A percentile compares a stretch with the other conserved stretches of the same genome.
phyloP scores from a whole-genome alignment of 2,113 vertebrate genomes.

The Hemiscyllium ocellatum region DNA sequence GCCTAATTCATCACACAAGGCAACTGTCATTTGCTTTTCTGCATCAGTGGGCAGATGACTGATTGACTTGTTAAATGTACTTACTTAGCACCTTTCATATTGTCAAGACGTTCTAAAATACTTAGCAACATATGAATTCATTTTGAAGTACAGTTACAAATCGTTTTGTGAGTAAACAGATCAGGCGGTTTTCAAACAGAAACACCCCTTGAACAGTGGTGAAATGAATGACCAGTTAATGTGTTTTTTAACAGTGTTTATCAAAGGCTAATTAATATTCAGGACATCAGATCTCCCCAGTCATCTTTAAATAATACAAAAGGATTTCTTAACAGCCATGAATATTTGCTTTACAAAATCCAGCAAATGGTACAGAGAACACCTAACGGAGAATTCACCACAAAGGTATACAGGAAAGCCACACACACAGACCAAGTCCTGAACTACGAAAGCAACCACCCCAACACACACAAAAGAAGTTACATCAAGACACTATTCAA shows the following conservation, averaged over 20 bases:
- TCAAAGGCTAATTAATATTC: neutral
- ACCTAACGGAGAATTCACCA: no score
- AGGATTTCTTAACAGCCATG: neutral
- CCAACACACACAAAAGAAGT: no score
- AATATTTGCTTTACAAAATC: no score
- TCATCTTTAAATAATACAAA: neutral
- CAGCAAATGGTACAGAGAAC: no score
- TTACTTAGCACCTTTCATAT: neutral
- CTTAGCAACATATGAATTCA: neutral
- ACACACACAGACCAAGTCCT: no score
- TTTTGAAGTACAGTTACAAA: neutral
- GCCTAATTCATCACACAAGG: neutral
- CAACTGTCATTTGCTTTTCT: neutral
- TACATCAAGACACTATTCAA: no score
- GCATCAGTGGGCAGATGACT: neutral
- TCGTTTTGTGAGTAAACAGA: neutral
- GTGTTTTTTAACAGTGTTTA: neutral
- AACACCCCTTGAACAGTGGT: neutral
- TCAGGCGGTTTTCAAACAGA: neutral
- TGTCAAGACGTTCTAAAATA: neutral
- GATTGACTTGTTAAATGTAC: slow-evolving; percentile 9
- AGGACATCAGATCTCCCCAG: neutral
- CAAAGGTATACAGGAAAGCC: no score
- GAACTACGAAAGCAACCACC: no score
- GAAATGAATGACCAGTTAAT: neutral